Evolutionary conservation across 2,797 vertebrate genomes (phyloP), one percentile per base, ranked within the genome.

Genomic region (Tolypeutes matacus): DNA sequence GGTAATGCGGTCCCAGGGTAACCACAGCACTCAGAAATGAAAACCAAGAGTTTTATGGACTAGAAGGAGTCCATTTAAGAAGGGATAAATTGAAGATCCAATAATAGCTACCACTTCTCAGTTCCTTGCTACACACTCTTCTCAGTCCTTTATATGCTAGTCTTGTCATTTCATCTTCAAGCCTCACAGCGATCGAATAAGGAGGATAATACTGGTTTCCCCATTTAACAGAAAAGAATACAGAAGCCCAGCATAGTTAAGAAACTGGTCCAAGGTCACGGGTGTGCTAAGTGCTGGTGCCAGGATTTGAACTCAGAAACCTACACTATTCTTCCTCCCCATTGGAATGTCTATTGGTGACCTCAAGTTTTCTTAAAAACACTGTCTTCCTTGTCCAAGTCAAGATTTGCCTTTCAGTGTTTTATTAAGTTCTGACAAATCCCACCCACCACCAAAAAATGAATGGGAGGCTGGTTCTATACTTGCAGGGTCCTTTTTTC

Each of bases 11-110:
- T n/a, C 49, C 64, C 87, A 75, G 56, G 21, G 56, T 34, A 91
- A 89, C 73, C 56, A 83, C 69, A 70, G 29, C 36, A 62, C 73
- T 86, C 73, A 86, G 36, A 87, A 92, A 83, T 36, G 62, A 84
- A 89, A 91, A 86, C 42, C 58, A 86, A 80, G 65, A 81, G 39
- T 56, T 36, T 80, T 46, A 89, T 25, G 75, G 31, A 53, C 62
- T 34, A 72, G 53, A 93, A 93, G 91, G 13, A 12, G 25, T 86
- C 75, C 18, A 51, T 8, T 75, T 60, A 73, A 69, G 29, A 70
- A 91, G 15, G 65, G 76, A 25, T 58, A 89, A 75, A 49, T 0
- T 51, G 46, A 93, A 89, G 75, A 34, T 51, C 64, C 75, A 84
- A 6, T 58, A 89, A 93, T 3, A 65, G 60, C 65, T 58, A 15